Percentiles rank a stretch among this genome's conserved stretches.
These are phyloP conservation scores for Saimiri boliviensis DNA, from an alignment of 2,113 vertebrate genomes.

Conservation along the genomic window DNA sequence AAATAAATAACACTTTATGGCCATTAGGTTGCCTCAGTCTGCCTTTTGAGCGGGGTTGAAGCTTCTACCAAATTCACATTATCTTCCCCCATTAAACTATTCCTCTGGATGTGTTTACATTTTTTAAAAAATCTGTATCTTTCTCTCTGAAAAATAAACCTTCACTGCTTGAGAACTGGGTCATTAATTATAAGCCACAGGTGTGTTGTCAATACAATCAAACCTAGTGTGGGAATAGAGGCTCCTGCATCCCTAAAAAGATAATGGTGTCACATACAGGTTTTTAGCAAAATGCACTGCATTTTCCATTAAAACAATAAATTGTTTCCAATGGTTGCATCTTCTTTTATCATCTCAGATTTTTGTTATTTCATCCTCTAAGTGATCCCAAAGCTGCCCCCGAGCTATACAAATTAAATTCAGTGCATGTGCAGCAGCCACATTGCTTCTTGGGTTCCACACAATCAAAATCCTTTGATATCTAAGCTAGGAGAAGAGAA, in stretches of 20 bases:
- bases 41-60: not conserved
- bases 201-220: constrained; percentile 64
- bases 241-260: constrained; percentile 44
- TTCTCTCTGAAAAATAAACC: constrained; percentile 13
- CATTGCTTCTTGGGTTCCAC: not conserved
- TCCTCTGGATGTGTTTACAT: constrained; percentile 29
- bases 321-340: not conserved
- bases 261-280: constrained; percentile 52
- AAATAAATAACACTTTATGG: not conserved
- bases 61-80: not conserved
- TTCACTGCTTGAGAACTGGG: not conserved
- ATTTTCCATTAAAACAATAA: constrained; percentile 2
- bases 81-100: not conserved
- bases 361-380: constrained; percentile 41
- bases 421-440: not conserved
- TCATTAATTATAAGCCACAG: constrained; percentile 73
- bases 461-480: not conserved
- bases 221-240: constrained; percentile 23
- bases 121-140: constrained; percentile 1
- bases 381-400: constrained; percentile 14
- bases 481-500: not conserved
- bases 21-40: not conserved
- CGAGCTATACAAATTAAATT: constrained; percentile 35
- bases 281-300: constrained; percentile 54
- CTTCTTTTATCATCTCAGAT: constrained; percentile 58